Evolutionary conservation across 2,888 invertebrate genomes (phyloP), one percentile per base, ranked within the genome.

Genomic region (Drosophila tanythrix): DNA sequence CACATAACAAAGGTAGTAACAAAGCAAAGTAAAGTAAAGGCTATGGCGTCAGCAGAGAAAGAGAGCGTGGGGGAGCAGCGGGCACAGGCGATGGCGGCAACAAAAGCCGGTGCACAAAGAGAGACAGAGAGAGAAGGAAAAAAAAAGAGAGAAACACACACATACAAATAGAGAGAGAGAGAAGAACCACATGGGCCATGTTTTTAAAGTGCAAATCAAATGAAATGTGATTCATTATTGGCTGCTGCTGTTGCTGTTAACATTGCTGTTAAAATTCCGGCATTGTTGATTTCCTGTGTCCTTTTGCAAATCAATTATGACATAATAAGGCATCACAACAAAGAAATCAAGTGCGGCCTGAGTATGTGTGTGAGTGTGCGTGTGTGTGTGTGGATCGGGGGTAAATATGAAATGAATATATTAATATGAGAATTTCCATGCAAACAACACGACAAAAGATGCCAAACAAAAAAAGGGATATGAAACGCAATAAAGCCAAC

Each of bases 281-380:
- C 82, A 84, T 87, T 84, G 82, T 53, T 62, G 64, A 57, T 70
- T 65, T 62, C 60, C 62, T 74, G 80, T 70, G 84, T 88, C 83
- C 83, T 87, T 74, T 74, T 77, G 72, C 76, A 82, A 82, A 87
- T 84, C 79, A 89, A 83, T 84, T 79, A 84, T 90, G 88, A 90
- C 90, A 90, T 88, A 88, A 88, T 88, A 82, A 64, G 74, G 59
- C 66, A 56, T 48, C 69, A 77, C 66, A 73, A 74, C 78, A 74
- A 78, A 72, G 74, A 74, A 73, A 76, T 56, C 70, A 65, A 72
- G 70, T 76, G 81, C 70, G 74, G 74, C 63, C 77, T 58, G 50
- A 51, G 29, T 64, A 43, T 48, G 38, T 70, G 60, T 52, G 46
- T 46, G 55, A 67, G 36, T 65, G 38, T 57, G 50, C 51, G 55